phyloP scores from a whole-genome alignment of 1,140 invertebrate genomes.

The Lasioglossum albipes region DNA sequence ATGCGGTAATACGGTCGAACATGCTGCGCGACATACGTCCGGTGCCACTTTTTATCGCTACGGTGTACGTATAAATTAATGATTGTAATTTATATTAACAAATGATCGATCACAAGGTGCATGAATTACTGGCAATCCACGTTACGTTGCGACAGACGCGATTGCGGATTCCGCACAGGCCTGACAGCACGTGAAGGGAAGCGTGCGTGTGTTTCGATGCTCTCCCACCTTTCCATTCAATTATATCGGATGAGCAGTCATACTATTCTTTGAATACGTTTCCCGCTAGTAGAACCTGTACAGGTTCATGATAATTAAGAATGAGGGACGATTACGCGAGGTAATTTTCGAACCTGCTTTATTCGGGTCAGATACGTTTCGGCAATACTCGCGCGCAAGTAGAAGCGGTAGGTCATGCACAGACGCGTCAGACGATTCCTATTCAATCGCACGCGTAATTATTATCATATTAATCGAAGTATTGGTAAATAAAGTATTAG shows the following conservation, averaged over 20 bases:
- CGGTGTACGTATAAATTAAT: not conserved
- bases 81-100: not conserved
- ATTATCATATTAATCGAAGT: too few species aligned
- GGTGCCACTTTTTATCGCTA: not conserved
- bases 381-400: too few species aligned
- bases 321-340: not conserved
- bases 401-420: too few species aligned
- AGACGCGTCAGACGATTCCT: too few species aligned
- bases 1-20: too few species aligned
- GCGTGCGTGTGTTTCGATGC: not conserved
- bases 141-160: too few species aligned
- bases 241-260: slow-evolving; percentile 1
- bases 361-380: too few species aligned
- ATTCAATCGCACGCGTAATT: too few species aligned
- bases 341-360: too few species aligned
- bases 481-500: too few species aligned
- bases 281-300: not conserved
- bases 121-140: not conserved
- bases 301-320: not conserved
- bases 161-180: not conserved
- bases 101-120: not conserved
- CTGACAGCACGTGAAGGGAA: not conserved
- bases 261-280: not conserved
- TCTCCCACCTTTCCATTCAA: slow-evolving; percentile 5
- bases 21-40: not conserved